phyloP scores from a whole-genome alignment of 2,797 vertebrate genomes.

The Arctocebus calabarensis region DNA sequence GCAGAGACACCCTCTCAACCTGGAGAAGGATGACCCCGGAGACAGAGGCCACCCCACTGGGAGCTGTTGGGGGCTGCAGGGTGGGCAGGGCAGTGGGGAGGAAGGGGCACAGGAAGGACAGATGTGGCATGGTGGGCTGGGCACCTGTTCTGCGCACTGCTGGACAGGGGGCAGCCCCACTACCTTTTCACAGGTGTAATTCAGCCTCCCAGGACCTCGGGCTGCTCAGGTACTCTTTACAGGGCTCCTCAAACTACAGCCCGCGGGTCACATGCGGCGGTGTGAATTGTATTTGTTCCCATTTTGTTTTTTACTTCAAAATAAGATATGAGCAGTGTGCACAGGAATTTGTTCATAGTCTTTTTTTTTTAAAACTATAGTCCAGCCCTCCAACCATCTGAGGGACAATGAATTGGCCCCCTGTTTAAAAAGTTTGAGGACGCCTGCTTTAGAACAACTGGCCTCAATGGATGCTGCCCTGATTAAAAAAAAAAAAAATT shows the following conservation, averaged over 20 bases:
- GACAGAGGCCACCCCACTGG: background rate
- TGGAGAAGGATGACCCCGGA: fast-evolving
- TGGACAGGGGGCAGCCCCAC: fast-evolving
- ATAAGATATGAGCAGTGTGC: too few relatives aligned
- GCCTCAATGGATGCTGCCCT: background rate
- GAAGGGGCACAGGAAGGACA: fast-evolving
- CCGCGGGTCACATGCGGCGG: too few relatives aligned
- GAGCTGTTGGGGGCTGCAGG: fast-evolving
- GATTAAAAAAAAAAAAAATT: constrained; percentile 48
- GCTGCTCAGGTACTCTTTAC: background rate
- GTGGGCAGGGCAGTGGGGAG: fast-evolving
- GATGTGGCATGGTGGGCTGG: too few relatives aligned
- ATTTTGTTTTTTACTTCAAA: too few relatives aligned
- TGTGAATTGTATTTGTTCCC: too few relatives aligned
- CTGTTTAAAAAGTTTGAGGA: too few relatives aligned
- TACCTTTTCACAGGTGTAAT: background rate
- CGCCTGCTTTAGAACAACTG: background rate
- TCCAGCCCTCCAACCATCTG: too few relatives aligned
- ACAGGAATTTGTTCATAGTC: too few relatives aligned
- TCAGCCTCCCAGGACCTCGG: background rate
- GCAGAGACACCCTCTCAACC: background rate
- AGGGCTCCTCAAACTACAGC: too few relatives aligned
- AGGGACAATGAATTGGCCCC: too few relatives aligned
- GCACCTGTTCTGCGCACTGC: fast-evolving
- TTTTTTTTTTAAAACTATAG: too few relatives aligned